Evolutionary conservation across 2,888 invertebrate genomes (phyloP), one percentile per base, ranked within the genome.

Genomic region (Incurvaria masculella): DNA sequence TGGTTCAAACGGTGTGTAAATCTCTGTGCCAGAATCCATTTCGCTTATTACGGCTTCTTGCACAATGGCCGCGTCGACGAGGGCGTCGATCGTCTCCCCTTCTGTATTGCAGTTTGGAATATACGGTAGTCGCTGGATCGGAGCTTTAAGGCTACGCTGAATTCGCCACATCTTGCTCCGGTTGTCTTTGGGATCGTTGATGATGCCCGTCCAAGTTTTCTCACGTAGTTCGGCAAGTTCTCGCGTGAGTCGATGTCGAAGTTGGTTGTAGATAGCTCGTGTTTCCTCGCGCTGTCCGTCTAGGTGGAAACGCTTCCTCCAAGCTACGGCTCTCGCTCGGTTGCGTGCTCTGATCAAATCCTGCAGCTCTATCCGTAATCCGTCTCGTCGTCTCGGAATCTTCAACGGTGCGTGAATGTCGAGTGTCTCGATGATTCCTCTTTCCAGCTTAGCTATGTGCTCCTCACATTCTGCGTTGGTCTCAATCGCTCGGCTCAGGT

Each of bases 1-100:
- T 2, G 47, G 47, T n/a, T 47, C 33, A 14, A 47, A 47, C 19
- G 47, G 49, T 45, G 45, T 45, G 21, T n/a, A n/a, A n/a, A n/a
- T n/a, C n/a, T n/a, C n/a, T n/a, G n/a, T n/a, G n/a, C n/a, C n/a
- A 41, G 20, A 26, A 20, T n/a, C 27, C 21, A 6, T 44, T 18
- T 19, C 41, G 26, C 26, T 20, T 19, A n/a, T n/a, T n/a, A n/a
- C n/a, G n/a, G n/a, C n/a, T n/a, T n/a, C n/a, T n/a, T n/a, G n/a
- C n/a, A n/a, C n/a, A n/a, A n/a, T n/a, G n/a, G n/a, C n/a, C n/a
- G n/a, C n/a, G n/a, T n/a, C n/a, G n/a, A n/a, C n/a, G 26, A 17
- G 26, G 17, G 44, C 45, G 26, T 26, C 41, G 16, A 16, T 40
- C 3, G 21, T 47, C 42, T n/a, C n/a, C n/a, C n/a, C n/a, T n/a